Percentiles rank a stretch among this genome's conserved stretches.
Evolutionary conservation across 2,888 invertebrate species (phyloP).

Genomic region (Caenorhabditis sp.): DNA sequence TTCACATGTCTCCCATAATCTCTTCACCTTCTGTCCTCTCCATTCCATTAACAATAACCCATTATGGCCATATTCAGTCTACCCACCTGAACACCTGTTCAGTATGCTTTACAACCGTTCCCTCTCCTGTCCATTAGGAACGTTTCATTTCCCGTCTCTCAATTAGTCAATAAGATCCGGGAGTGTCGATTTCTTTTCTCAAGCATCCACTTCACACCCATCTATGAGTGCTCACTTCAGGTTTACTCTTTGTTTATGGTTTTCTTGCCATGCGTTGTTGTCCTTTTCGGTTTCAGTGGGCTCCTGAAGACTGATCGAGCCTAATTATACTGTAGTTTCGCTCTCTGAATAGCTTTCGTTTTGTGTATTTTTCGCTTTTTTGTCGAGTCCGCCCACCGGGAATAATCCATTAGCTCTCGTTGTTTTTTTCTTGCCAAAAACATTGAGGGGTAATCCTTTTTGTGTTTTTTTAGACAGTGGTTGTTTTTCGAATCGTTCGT

Average conservation of each 20-base stretch:
- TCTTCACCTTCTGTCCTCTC: neutral
- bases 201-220: slow-evolving; percentile 33
- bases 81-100: slow-evolving; percentile 15
- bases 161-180: slow-evolving; percentile 5
- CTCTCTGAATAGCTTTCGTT: slow-evolving; percentile 7
- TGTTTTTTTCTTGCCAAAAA: slow-evolving; percentile 21
- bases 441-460: slow-evolving; percentile 22
- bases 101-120: neutral
- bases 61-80: slow-evolving; percentile 2
- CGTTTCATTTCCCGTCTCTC: neutral
- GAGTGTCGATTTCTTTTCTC: slow-evolving; percentile 16
- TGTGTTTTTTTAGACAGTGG: neutral
- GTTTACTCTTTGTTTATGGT: neutral
- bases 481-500: neutral
- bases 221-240: slow-evolving; percentile 13
- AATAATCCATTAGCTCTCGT: slow-evolving; percentile 30
- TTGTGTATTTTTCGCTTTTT: neutral
- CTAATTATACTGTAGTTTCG: neutral
- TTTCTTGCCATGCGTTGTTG: neutral
- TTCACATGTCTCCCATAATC: neutral
- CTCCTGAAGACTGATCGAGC: no score
- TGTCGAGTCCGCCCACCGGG: slow-evolving; percentile 4
- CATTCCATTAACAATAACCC: neutral
- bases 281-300: no score
- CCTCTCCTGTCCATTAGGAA: neutral